Base-by-base conservation (phyloP, 2,113 vertebrate genomes). In the Ciconia boyciana region DNA sequence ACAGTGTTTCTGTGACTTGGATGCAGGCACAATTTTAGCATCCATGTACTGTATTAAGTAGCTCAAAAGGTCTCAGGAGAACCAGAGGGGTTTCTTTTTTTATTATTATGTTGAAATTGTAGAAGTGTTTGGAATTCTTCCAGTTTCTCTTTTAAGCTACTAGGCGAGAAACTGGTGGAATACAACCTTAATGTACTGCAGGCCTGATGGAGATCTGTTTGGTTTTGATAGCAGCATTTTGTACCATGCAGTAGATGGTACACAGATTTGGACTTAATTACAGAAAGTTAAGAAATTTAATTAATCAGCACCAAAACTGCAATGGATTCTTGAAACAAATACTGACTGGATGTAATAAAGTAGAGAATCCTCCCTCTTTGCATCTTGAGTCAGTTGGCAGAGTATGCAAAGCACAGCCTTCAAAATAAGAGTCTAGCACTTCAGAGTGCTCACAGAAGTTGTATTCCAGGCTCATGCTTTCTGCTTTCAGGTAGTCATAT, bases 101-200 rank as follows among this genome's bases (percentile, higher is more conserved):
- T 97, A 96, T 96, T 97, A 90, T 93, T 96, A 96, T 97, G 97
- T 97, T 97, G 97, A 97, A 97, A 97, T 89, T 71, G 62, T 93
- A 96, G 92, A 96, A 95, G 92, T 48, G 62, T 78, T 92, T 98
- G 97, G 97, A 96, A 86, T 83, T 68, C 19, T 85, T 96, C 95
- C 95, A 95, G 69, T 39, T 94, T 97, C 97, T 96, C 69, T 91
- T 85, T 96, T 95, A 94, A 90, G 94, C 85, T 95, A 82, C 88
- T 93, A 94, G 95, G 96, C 96, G 96, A 97, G 94, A 94, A 97
- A 97, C 92, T 85, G 71, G 61, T 90, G 69, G 95, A 96, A 95
- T 94, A 96, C 70, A 91, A 54, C 85, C 92, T 87, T 95, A 96
- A 96, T 83, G 83, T 90, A 65, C 86, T 97, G 41, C 95, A 96